Conservation (phyloP, 2,797 vertebrate genomes). For the Muscicapa striata region DNA sequence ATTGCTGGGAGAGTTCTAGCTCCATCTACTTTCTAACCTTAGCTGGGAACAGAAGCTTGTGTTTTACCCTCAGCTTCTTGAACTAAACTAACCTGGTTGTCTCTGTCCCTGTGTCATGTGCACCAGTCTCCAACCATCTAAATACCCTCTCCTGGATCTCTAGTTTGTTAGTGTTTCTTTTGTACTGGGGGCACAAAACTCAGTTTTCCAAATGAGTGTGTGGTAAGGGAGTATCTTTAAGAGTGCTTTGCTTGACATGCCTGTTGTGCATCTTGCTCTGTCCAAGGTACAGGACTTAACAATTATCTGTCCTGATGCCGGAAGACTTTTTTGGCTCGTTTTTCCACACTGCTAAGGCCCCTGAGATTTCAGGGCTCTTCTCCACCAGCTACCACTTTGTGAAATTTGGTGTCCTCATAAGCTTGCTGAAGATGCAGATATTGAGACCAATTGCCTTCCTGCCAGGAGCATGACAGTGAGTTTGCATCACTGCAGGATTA, state of each 20-base stretch:
- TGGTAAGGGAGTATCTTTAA: neutral
- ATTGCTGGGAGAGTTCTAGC: neutral
- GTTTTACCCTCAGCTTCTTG: neutral
- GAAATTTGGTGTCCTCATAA: neutral
- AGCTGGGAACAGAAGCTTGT: neutral
- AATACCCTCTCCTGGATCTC: neutral
- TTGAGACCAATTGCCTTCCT: neutral
- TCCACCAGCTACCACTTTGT: neutral
- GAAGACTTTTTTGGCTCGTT: neutral
- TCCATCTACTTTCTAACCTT: neutral
- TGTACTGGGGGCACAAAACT: neutral
- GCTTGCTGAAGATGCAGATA: neutral
- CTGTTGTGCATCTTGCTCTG: neutral
- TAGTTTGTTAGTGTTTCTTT: neutral
- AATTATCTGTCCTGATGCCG: neutral
- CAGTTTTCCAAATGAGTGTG: neutral
- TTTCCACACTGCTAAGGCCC: neutral
- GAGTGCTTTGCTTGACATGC: fast-evolving
- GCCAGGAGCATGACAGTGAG: neutral
- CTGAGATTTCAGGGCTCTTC: neutral
- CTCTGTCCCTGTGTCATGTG: neutral
- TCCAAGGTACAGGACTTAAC: neutral
- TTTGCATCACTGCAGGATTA: neutral
- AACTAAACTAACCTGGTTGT: neutral
- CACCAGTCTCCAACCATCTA: neutral